These are phyloP conservation scores for Beris morrisii DNA, from an alignment of 2,888 invertebrate species.

Conservation along the genomic window DNA sequence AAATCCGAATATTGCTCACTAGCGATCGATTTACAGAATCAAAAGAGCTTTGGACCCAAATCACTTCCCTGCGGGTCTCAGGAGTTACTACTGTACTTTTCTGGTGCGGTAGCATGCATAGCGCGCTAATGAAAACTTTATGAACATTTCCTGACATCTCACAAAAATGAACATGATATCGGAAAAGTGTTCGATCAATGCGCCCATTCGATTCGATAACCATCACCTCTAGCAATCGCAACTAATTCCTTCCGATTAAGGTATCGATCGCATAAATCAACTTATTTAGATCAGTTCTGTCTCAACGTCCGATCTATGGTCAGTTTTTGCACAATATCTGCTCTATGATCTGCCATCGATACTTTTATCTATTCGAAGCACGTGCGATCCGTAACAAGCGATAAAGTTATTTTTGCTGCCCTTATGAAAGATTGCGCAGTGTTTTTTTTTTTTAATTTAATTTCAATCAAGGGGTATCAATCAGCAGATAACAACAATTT, in stretches of 20 bases:
- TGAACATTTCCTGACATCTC: too few species aligned
- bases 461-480: neutral
- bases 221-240: neutral
- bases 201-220: too few species aligned
- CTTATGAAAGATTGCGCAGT: slow-evolving; percentile 4
- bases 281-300: slow-evolving; percentile 28
- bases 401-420: slow-evolving; percentile 35
- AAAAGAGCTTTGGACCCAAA: too few species aligned
- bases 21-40: too few species aligned
- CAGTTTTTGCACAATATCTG: neutral
- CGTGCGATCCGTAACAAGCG: slow-evolving; percentile 37
- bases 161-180: too few species aligned
- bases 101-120: too few species aligned
- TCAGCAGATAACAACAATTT: neutral
- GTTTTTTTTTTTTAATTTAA: slow-evolving; percentile 8
- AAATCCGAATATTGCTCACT: too few species aligned
- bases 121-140: too few species aligned
- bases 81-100: too few species aligned
- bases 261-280: slow-evolving; percentile 35
- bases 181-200: too few species aligned
- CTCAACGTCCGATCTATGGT: slow-evolving; percentile 11
- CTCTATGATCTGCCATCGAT: neutral
- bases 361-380: slow-evolving; percentile 32
- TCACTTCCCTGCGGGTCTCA: too few species aligned
- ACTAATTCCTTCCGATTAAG: slow-evolving; percentile 35